Percentiles rank a stretch among this genome's conserved stretches.
Conservation (phyloP, 1,140 invertebrate species). For the Aphis gossypii region DNA sequence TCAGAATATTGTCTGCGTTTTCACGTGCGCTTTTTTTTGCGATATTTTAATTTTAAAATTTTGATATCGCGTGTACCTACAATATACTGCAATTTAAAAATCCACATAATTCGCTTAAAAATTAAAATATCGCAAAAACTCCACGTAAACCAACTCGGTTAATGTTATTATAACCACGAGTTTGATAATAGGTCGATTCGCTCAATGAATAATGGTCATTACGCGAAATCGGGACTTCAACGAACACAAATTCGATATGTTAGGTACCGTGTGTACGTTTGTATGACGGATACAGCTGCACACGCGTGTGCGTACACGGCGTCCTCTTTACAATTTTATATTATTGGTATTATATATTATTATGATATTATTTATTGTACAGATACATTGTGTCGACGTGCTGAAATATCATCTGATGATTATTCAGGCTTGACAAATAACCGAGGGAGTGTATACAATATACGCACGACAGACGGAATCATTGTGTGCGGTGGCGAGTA, state of each 20-base stretch:
- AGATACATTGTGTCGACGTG: not conserved
- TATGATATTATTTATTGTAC: not conserved
- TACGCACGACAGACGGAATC: not conserved
- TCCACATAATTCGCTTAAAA: not conserved
- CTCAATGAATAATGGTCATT: not conserved
- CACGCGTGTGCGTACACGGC: no score
- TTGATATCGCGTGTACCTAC: not conserved
- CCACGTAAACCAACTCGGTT: not conserved
- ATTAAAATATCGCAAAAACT: not conserved
- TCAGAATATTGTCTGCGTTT: not conserved
- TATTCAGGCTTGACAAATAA: not conserved
- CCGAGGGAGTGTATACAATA: not conserved
- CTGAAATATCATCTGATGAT: slow-evolving; percentile 10
- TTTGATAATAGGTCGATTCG: not conserved
- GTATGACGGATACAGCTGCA: not conserved
- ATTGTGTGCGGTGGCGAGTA: slow-evolving; percentile 11
- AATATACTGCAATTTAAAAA: not conserved
- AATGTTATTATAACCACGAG: not conserved
- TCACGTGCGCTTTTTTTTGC: not conserved
- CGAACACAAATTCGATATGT: no score
- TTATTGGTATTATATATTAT: not conserved
- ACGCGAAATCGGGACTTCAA: not conserved
- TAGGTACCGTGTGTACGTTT: not conserved
- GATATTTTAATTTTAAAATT: not conserved
- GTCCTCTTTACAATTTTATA: not conserved